Evolutionary conservation across 2,888 invertebrate species (phyloP), one percentile per base, ranked within the genome.

Genomic region (Troglohyphantes excavatus): DNA sequence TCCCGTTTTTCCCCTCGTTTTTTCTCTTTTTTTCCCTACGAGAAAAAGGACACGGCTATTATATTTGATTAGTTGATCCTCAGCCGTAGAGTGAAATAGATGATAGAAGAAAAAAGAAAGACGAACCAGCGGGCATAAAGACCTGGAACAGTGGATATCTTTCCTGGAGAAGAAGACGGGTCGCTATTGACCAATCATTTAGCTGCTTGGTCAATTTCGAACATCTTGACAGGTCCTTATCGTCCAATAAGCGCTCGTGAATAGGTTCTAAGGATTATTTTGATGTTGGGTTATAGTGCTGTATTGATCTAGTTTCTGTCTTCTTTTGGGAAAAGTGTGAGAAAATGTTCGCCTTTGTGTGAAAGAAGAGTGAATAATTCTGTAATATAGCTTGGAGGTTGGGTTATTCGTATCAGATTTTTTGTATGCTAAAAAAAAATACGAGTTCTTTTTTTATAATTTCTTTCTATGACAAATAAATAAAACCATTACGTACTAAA

Each of bases 11-110:
- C 19, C 27, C 46, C n/a, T n/a, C 19, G n/a, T 27, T 46, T 23
- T 67, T 65, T 67, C 46, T 11, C 79, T 9, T 79, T 65, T 86
- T 78, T 61, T 78, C 70, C 63, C 72, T 29, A 6, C 72, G 39
- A 53, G 46, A 63, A 79, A 23, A 79, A 5, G 75, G 75, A 82
- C 84, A 84, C 61, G 76, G 43, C 85, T 78, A 86, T 86, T 86
- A 86, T 86, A 86, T 86, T 86, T 86, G 85, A 86, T 78, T 86
- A 78, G 85, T 86, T 86, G 85, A 88, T 88, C 88, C 81, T 88
- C 75, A 88, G 75, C 65, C 67, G 72, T 27, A 72, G 27, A 67
- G 63, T 11, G 17, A 63, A 63, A 63, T 13, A 29, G 27, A n/a
- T 11, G 46, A 19, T 46, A 43, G 29, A 33, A 68, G 21, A 29